phyloP scores from a whole-genome alignment of 2,113 vertebrate genomes.

The Blennius ocellaris region DNA sequence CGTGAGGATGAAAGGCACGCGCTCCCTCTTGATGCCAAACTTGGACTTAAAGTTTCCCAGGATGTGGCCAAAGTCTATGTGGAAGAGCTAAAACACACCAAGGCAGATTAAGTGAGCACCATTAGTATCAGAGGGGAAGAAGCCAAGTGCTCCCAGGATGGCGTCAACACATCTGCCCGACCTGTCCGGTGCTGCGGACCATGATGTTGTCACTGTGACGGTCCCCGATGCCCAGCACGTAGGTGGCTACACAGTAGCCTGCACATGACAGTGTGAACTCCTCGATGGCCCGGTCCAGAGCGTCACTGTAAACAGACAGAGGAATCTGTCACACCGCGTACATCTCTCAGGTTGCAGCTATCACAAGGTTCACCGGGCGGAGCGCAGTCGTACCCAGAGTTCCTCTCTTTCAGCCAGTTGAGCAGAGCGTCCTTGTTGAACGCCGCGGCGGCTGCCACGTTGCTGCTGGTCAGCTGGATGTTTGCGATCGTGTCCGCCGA shows the following conservation, averaged over 20 bases:
- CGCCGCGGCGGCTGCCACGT: constrained; percentile 95
- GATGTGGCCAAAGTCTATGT: constrained; percentile 99
- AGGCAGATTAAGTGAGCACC: background rate
- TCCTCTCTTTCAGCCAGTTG: constrained; percentile 98
- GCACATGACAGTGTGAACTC: constrained; percentile 98
- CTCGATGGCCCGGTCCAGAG: constrained; percentile 95
- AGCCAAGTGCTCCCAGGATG: rapidly evolving
- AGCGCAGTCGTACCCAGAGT: constrained; percentile 87
- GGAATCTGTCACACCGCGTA: background rate
- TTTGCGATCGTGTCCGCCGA: constrained; percentile 97
- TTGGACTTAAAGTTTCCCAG: constrained; percentile 99
- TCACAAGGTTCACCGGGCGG: background rate
- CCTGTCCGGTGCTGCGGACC: constrained; percentile 98
- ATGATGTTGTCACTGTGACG: constrained; percentile 99
- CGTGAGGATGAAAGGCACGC: constrained; percentile 98
- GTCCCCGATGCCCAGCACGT: constrained; percentile 97
- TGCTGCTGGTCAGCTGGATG: constrained; percentile 98
- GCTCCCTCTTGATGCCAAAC: constrained; percentile 99
- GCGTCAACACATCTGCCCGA: constrained; percentile 58
- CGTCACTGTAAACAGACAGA: constrained; percentile 83
- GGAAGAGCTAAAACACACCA: constrained; percentile 89
- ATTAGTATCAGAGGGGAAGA: background rate
- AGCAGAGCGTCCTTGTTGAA: constrained; percentile 99
- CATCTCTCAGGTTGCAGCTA: background rate
- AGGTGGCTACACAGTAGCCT: constrained; percentile 99